Conservation (phyloP, 2,797 vertebrate species). For the Antrozous pallidus region DNA sequence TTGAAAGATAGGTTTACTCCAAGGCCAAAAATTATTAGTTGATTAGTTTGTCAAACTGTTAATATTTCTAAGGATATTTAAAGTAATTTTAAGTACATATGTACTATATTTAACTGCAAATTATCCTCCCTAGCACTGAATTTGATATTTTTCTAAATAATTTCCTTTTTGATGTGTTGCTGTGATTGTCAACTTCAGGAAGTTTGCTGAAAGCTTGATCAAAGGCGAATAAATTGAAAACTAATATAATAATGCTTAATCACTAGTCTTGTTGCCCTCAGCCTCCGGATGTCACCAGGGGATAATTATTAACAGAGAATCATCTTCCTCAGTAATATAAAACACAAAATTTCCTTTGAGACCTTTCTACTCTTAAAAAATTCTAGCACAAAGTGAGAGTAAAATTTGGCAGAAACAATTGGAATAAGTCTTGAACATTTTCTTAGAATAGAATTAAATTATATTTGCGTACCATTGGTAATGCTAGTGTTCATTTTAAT, state of each 20-base stretch:
- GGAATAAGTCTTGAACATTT: constrained; percentile 52
- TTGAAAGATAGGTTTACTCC: constrained; percentile 2
- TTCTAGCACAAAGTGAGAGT: constrained; percentile 13
- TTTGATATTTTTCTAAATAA: constrained; percentile 43
- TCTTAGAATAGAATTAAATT: constrained; percentile 74
- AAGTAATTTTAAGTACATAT: constrained; percentile 19
- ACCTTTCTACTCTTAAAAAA: constrained; percentile 14
- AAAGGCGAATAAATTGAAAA: constrained; percentile 3
- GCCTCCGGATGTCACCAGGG: background rate
- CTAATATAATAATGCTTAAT: constrained; percentile 11
- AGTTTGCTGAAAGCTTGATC: background rate
- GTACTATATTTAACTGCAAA: constrained; percentile 23
- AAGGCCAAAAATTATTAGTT: background rate
- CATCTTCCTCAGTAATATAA: background rate
- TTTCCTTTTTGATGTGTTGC: constrained; percentile 10
- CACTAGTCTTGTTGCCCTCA: background rate
- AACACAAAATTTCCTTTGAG: constrained; percentile 27
- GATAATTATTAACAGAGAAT: constrained; percentile 13
- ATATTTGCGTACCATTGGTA: constrained; percentile 52
- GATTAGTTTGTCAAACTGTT: constrained; percentile 12
- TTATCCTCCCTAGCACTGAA: background rate
- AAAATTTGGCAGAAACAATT: constrained; percentile 42
- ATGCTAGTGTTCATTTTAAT: constrained; percentile 66
- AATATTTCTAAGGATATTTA: constrained; percentile 27
- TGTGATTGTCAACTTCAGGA: background rate